These are phyloP conservation scores for Andrena flavipes DNA, from an alignment of 2,888 invertebrate genomes.

Conservation along the genomic window DNA sequence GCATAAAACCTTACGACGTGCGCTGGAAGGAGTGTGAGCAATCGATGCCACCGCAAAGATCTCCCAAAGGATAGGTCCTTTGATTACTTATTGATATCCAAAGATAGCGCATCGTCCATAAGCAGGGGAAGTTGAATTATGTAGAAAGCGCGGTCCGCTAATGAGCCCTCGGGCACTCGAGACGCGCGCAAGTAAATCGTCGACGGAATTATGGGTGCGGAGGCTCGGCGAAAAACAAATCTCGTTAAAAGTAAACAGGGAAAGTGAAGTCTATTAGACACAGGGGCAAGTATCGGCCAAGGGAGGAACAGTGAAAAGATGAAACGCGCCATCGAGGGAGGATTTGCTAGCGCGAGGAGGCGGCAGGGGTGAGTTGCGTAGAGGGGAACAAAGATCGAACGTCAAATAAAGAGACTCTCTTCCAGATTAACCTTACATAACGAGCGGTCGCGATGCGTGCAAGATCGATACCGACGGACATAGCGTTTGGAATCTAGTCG, in stretches of 20 bases:
- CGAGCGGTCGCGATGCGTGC: constrained; percentile 22
- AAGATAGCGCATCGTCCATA: background rate
- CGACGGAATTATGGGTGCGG: constrained; percentile 42
- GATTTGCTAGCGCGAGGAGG: background rate
- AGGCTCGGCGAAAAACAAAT: constrained; percentile 38
- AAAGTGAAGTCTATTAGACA: constrained; percentile 60
- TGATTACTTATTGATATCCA: background rate
- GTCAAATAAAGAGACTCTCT: constrained; percentile 53
- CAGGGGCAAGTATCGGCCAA: constrained; percentile 32
- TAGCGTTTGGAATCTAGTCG: constrained; percentile 40
- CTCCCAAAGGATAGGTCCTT: background rate
- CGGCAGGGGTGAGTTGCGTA: background rate
- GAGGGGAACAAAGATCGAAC: constrained; percentile 48
- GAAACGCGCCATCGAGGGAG: background rate
- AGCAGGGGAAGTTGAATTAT: constrained; percentile 29
- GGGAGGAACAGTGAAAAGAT: constrained; percentile 6
- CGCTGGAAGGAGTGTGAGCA: background rate
- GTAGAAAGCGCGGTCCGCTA: constrained; percentile 28
- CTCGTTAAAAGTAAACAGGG: constrained; percentile 61
- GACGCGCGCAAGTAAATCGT: constrained; percentile 46
- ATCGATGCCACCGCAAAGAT: background rate
- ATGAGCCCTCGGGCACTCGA: constrained; percentile 52
- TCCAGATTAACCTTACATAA: constrained; percentile 57
- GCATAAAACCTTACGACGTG: background rate
- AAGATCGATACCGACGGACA: constrained; percentile 49